Conservation (phyloP, 2,797 vertebrate species). For the Bucorvus abyssinicus region DNA sequence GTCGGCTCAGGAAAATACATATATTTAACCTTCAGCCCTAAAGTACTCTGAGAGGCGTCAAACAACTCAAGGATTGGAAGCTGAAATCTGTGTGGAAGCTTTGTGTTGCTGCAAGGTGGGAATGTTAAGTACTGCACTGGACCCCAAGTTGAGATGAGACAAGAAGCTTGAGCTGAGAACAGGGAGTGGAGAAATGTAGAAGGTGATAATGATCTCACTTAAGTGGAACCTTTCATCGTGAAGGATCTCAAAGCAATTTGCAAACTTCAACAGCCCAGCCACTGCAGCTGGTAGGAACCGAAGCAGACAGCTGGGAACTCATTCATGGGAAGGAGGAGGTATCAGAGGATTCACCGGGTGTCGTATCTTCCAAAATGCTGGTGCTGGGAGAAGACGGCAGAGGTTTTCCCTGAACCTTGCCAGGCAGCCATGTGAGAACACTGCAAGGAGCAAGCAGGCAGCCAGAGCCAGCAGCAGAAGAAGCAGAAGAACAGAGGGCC, state of each 20-base stretch:
- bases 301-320: constrained; percentile 44
- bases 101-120: neutral
- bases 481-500: neutral
- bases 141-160: neutral
- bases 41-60: neutral
- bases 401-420: neutral
- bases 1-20: constrained; percentile 16
- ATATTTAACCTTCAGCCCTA: constrained; percentile 46
- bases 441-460: neutral
- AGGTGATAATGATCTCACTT: constrained; percentile 30
- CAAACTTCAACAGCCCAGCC: constrained; percentile 54
- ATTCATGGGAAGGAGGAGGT: neutral
- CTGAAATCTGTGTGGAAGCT: neutral
- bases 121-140: neutral
- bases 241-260: constrained; percentile 59
- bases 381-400: neutral
- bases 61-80: neutral
- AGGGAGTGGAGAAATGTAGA: constrained; percentile 42
- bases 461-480: neutral
- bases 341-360: neutral
- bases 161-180: constrained; percentile 4
- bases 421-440: neutral
- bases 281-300: constrained; percentile 52
- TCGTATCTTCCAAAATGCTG: neutral
- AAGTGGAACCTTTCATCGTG: constrained; percentile 49